Conservation (phyloP, 2,113 vertebrate genomes). For the Ardeotis arabs region DNA sequence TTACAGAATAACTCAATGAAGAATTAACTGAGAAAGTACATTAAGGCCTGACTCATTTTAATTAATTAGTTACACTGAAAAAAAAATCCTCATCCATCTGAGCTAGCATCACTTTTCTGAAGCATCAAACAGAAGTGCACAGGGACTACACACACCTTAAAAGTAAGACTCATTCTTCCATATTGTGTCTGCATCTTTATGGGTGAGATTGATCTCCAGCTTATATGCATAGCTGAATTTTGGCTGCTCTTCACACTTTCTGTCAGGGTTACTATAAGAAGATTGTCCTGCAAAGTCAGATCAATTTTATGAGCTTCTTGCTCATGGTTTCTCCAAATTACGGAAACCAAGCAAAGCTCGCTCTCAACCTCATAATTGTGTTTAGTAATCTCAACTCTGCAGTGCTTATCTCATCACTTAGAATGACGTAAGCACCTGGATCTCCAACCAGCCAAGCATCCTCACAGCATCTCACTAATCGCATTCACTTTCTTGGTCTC, state of each 20-base stretch:
- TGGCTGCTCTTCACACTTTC: background rate
- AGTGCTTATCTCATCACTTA: background rate
- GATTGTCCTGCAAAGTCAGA: background rate
- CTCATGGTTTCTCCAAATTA: background rate
- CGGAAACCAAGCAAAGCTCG: background rate
- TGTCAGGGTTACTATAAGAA: background rate
- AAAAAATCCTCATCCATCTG: background rate
- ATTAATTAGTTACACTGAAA: background rate
- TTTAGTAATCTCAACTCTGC: background rate
- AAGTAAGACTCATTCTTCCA: background rate
- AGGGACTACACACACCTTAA: background rate
- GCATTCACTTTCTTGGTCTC: background rate
- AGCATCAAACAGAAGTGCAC: background rate
- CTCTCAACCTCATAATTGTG: background rate
- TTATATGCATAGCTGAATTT: background rate
- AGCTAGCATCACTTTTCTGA: background rate
- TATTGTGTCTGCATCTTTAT: background rate
- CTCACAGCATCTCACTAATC: background rate
- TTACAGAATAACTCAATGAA: background rate
- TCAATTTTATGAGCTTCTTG: background rate
- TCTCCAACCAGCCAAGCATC: background rate
- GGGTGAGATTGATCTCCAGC: background rate
- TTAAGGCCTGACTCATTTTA: conserved; percentile 25
- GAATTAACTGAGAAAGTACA: conserved; percentile 29
- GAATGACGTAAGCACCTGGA: background rate